phyloP scores from a whole-genome alignment of 2,888 invertebrate genomes.

The Augochlorella aurata region DNA sequence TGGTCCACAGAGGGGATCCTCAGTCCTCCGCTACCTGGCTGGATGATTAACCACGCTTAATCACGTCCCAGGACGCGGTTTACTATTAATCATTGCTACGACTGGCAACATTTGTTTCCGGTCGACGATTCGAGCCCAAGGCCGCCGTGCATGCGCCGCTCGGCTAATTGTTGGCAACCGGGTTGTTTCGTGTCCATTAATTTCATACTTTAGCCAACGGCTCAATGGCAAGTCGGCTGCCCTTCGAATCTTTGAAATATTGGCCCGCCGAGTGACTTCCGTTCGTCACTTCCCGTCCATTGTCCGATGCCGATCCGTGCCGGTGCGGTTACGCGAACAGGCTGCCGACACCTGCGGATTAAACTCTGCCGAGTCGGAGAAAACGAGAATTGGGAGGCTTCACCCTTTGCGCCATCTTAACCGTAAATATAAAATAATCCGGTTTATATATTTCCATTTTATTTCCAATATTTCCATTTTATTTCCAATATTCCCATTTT shows the following conservation, averaged over 20 bases:
- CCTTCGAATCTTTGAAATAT: not conserved
- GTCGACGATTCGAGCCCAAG: conserved; percentile 20
- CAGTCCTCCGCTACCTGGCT: conserved; percentile 15
- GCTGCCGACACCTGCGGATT: no score
- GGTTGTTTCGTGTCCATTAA: not conserved
- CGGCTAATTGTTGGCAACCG: conserved; percentile 3
- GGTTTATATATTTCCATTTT: no score
- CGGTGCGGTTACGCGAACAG: no score
- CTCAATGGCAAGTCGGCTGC: not conserved
- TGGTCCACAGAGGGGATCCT: conserved; percentile 47
- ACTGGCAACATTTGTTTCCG: conserved; percentile 51
- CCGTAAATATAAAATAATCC: no score
- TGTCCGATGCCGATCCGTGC: no score
- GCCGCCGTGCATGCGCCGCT: not conserved
- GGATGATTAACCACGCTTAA: conserved; percentile 64
- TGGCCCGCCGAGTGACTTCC: not conserved
- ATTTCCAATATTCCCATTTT: no score
- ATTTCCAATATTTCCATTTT: no score
- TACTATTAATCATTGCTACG: conserved; percentile 52
- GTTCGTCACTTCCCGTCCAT: not conserved
- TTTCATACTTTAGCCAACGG: not conserved
- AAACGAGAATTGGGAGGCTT: no score
- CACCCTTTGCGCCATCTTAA: no score
- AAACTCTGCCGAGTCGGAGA: no score
- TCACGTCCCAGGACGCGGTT: conserved; percentile 46